Evolutionary conservation across 2,113 vertebrate species (phyloP), one percentile per base, ranked within the genome.

Genomic region (Ophthalmolycus amberensis): DNA sequence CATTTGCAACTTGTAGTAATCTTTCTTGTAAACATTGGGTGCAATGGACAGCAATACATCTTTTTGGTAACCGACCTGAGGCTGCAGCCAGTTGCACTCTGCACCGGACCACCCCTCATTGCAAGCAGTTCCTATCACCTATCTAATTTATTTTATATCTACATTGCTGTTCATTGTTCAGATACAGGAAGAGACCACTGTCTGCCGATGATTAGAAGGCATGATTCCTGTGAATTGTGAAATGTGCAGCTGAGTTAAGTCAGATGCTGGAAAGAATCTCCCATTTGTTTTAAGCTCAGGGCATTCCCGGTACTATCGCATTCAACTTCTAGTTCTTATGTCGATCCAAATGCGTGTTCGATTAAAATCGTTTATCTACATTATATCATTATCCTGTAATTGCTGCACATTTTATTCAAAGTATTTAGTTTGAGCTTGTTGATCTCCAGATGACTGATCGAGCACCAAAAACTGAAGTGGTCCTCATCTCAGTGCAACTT

Each of bases 171-270:
- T 50, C 58, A 27, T 20, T 63, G 38, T 56, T 59, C 20, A 62
- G 16, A 18, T 69, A 7, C 9, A 20, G 65, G 37, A 56, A 63
- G 54, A 20, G n/a, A 68, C 11, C 22, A 37, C 12, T 40, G 46
- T 38, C 22, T 77, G 32, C 22, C 22, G 60, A 54, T 54, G 34
- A 56, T 77, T 44, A 27, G 48, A 73, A 85, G 29, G 16, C 37
- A 65, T 37, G 9, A 56, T 64, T 7, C 8, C 15, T 25, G 64
- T 25, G 12, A 14, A 56, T 32, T 63, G 18, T 54, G 14, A 75
- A 32, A n/a, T 14, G 4, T 73, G 67, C 62, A 77, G 38, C 77
- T 44, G 44, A 73, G 46, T 42, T 42, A 52, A 25, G 56, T 68
- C 65, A 22, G 38, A 52, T 37, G 18, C 15, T 62, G 42, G 16